phyloP scores from a whole-genome alignment of 2,113 vertebrate species.

The Cavia aperea region DNA sequence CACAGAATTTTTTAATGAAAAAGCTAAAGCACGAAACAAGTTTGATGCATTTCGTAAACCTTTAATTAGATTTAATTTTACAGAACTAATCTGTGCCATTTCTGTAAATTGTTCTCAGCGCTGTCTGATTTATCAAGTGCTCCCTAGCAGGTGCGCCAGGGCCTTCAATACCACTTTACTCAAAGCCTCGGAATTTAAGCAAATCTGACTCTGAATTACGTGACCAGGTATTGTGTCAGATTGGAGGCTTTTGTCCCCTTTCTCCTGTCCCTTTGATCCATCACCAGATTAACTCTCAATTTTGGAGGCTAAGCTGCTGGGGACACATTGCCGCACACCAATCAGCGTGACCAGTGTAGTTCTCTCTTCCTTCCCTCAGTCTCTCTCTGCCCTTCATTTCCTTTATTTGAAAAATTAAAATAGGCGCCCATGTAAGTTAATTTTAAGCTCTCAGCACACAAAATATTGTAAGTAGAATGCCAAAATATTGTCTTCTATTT shows the following conservation, averaged over 20 bases:
- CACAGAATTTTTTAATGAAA: neutral
- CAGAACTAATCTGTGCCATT: neutral
- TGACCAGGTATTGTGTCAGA: neutral
- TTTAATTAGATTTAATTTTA: constrained; percentile 1
- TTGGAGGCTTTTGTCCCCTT: neutral
- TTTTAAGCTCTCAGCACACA: neutral
- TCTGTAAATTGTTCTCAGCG: neutral
- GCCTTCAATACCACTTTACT: neutral
- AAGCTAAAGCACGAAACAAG: neutral
- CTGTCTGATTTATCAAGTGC: neutral
- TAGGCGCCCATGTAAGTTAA: neutral
- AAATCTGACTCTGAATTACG: neutral
- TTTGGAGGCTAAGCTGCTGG: neutral
- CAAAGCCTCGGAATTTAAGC: neutral
- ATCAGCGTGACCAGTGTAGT: too few relatives aligned
- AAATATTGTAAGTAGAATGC: neutral
- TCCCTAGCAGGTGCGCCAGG: rapidly evolving
- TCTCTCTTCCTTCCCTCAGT: rapidly evolving
- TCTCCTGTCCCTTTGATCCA: neutral
- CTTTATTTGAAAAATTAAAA: neutral
- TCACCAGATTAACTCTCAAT: neutral
- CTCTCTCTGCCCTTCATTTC: neutral
- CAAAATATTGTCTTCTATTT: neutral
- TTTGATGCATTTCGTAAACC: neutral
- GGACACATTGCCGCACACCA: neutral